Evolutionary conservation across 2,113 vertebrate genomes (phyloP), one percentile per base, ranked within the genome.

Genomic region (Melanerpes formicivorus): DNA sequence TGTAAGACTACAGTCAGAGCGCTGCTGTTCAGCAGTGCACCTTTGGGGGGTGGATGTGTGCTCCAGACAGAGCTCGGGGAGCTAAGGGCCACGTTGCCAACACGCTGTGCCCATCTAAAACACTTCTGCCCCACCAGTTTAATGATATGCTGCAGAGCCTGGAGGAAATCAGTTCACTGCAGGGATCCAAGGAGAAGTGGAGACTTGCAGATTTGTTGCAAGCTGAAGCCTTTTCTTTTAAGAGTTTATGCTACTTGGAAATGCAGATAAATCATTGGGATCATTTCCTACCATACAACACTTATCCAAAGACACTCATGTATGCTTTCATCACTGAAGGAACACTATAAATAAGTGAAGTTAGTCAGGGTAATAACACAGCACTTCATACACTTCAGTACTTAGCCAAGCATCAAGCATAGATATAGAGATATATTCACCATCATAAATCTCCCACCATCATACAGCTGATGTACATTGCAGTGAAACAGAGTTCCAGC

Each of bases 271-370:
- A 66, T 66, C 27, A 21, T 30, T 29, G 29, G 55, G 67, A 29
- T 80, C 18, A 75, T 81, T 58, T 92, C 83, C 90, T 90, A 94
- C 90, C 83, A 93, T 32, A 91, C 44, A 87, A 70, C 79, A 96
- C 59, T 92, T 87, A 90, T 94, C 89, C 92, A 90, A 87, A 90
- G 87, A 85, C 74, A 80, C 60, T 80, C 10, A 60, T 52, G 72
- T 63, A 80, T 56, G 84, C 85, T 90, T 75, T 87, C 89, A 80
- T 64, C 89, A 80, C 87, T 80, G 93, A 54, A 86, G 90, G 84
- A 94, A 76, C 84, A 71, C 84, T 78, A 92, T 5, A 91, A 95
- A 96, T 80, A 94, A 93, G 80, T 4, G 48, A 70, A 42, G 86
- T 95, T 94, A 95, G 93, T 93, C 87, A 93, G 56, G 62, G 75